A percentile compares a stretch with the other conserved stretches of the same genome.
phyloP scores from a whole-genome alignment of 1,140 invertebrate genomes.

The Anoplophora glabripennis region DNA sequence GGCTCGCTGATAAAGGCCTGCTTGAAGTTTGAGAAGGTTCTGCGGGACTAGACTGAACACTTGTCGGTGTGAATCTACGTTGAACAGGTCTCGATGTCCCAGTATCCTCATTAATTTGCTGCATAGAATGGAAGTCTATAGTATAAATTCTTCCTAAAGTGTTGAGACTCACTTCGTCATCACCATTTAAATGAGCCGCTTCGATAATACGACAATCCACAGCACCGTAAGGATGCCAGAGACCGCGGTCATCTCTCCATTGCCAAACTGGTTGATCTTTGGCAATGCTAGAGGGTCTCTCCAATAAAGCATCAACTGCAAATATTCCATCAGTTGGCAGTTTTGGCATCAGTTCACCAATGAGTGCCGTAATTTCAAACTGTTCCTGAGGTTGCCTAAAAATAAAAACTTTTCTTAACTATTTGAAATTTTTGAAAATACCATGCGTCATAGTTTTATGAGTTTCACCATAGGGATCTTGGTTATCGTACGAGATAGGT shows the following conservation, averaged over 20 bases:
- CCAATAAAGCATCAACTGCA: slow-evolving; percentile 82
- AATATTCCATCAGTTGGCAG: slow-evolving; percentile 93
- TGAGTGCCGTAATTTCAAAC: slow-evolving; percentile 94
- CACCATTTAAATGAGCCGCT: slow-evolving; percentile 87
- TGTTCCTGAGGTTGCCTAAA: slow-evolving; percentile 87
- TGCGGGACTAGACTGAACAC: slow-evolving; percentile 23
- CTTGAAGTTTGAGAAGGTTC: slow-evolving; percentile 33
- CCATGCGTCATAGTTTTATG: too few relatives aligned
- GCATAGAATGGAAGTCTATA: slow-evolving; percentile 94
- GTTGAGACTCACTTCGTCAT: slow-evolving; percentile 91
- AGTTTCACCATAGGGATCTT: too few relatives aligned
- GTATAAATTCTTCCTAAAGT: slow-evolving; percentile 91
- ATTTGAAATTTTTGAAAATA: not conserved
- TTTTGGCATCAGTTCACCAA: slow-evolving; percentile 90
- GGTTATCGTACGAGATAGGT: too few relatives aligned
- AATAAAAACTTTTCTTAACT: not conserved
- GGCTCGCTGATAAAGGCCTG: slow-evolving; percentile 37
- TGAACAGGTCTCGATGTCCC: slow-evolving; percentile 78
- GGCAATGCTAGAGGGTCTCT: slow-evolving; percentile 62
- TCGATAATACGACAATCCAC: slow-evolving; percentile 68
- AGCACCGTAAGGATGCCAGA: slow-evolving; percentile 64
- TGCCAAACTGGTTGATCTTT: slow-evolving; percentile 90
- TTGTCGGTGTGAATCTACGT: slow-evolving; percentile 55
- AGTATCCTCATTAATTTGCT: slow-evolving; percentile 97
- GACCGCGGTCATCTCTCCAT: slow-evolving; percentile 93